Evolutionary conservation across 2,888 invertebrate genomes (phyloP), one percentile per base, ranked within the genome.

Genomic region (Caenorhabditis auriculariae): DNA sequence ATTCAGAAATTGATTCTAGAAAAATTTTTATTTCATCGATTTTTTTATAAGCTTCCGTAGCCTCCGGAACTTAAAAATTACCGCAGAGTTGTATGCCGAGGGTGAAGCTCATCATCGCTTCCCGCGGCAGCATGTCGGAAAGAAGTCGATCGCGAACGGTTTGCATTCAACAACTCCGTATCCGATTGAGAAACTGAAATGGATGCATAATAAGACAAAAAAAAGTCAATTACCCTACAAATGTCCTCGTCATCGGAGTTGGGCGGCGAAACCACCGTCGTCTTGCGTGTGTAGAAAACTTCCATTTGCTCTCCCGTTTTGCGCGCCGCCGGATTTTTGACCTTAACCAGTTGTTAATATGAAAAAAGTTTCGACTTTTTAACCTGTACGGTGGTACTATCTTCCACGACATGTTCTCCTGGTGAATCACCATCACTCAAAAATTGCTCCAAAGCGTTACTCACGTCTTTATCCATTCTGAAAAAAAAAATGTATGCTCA

Each of bases 171-270:
- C 28, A 71, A 50, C 23, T 71, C 71, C 3, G 68, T 62, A 44
- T 71, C 71, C 1, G 69, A 69, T 19, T 51, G 55, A 50, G 47
- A 26, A 28, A 47, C 19, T 28, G 23, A 39, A 7, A 19, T 3
- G 12, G 3, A 46, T 29, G 15, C 15, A 7, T 15, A 46, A 29
- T 15, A 29, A 46, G 41, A 60, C 46, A 21, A 45, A 23, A 7
- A 4, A 9, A 3, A 35, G 9, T 29, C 26, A 19, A 28, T 15
- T 44, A 63, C 17, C 49, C 51, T n/a, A 51, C 53, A 56, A 39
- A 50, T 39, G 28, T 75, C 74, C 41, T 76, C 76, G 37, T 76
- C 77, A 39, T 76, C 76, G 4, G 68, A 72, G 38, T 67, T 70
- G 3, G 67, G 63, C 35, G 76, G 75, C 6, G 75, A 68, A 6